A percentile compares a stretch with the other conserved stretches of the same genome.
Conservation (phyloP, 2,797 vertebrate genomes). For the Danio jaintianensis region DNA sequence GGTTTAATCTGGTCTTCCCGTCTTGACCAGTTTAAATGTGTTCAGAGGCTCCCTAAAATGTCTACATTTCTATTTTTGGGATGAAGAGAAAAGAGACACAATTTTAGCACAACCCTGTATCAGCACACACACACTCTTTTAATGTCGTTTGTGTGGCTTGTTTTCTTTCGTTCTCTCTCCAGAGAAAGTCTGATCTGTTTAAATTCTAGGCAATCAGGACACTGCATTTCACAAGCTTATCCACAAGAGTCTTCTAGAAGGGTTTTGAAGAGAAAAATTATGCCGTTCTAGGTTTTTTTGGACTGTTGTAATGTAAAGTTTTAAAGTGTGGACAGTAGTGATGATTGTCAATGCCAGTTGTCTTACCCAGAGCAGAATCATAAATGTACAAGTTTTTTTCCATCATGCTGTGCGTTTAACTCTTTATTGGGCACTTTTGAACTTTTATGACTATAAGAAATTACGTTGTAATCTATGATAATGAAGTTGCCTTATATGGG, state of each 20-base stretch:
- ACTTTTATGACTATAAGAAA: no score
- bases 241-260: conserved; percentile 45
- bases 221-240: conserved; percentile 28
- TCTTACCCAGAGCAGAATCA: background rate
- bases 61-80: background rate
- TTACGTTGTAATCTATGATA: no score
- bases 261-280: conserved; percentile 20
- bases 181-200: conserved; percentile 40
- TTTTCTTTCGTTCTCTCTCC: conserved; percentile 19
- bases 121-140: background rate
- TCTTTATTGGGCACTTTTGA: no score
- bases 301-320: background rate
- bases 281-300: conserved; percentile 22
- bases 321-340: background rate
- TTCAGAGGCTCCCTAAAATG: no score
- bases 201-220: conserved; percentile 44
- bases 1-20: no score
- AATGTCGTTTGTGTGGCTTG: background rate
- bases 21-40: no score
- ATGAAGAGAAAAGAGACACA: background rate
- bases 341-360: background rate
- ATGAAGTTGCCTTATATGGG: no score
- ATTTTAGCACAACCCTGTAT: background rate
- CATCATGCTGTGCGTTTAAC: background rate
- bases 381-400: conserved; percentile 18